Conservation (phyloP, 2,113 vertebrate species). For the human region DNA sequence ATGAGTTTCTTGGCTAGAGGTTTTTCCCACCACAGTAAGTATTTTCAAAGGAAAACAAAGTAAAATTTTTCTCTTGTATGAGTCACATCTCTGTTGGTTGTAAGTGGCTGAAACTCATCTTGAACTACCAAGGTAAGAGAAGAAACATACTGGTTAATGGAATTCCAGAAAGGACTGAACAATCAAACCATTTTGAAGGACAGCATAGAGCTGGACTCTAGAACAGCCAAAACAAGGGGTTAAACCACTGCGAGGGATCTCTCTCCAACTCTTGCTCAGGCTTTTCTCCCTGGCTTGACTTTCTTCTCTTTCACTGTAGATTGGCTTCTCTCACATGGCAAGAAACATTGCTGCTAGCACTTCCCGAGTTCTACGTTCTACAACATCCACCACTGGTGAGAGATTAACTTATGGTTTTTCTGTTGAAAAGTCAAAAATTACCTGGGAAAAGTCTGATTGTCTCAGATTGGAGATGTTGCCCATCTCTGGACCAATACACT, state of each 20-base stretch:
- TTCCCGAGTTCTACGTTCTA: neutral
- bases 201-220: neutral
- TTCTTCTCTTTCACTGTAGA: neutral
- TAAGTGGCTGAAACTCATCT: conserved; percentile 16
- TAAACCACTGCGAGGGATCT: neutral
- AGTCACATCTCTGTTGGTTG: conserved; percentile 5
- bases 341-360: neutral
- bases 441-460: neutral
- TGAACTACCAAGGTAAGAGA: neutral
- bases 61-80: neutral
- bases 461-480: neutral
- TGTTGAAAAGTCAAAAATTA: neutral
- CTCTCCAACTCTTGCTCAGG: neutral
- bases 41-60: conserved; percentile 42
- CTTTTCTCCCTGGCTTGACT: neutral
- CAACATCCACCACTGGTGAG: neutral
- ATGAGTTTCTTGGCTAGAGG: conserved; percentile 5
- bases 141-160: neutral
- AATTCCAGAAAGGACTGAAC: neutral
- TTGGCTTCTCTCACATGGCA: neutral
- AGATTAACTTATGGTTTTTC: neutral
- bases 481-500: neutral
- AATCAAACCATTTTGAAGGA: neutral
- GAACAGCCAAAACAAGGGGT: neutral
- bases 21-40: neutral